A percentile compares a stretch with the other conserved stretches of the same genome.
phyloP scores from a whole-genome alignment of 2,113 vertebrate species.

The Speoplatyrhinus poulsoni region DNA sequence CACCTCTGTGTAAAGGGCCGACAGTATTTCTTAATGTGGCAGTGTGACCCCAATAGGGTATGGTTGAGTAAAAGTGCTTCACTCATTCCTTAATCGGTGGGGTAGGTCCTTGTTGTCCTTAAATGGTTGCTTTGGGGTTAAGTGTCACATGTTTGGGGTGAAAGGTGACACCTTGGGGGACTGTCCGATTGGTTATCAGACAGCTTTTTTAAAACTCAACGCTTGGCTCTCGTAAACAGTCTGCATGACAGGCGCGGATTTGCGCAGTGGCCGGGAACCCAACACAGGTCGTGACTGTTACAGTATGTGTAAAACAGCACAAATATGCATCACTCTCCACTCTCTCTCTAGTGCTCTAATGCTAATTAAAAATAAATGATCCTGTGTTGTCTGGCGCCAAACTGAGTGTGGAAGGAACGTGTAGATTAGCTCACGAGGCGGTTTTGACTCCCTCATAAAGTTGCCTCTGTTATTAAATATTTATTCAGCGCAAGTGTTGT shows the following conservation, averaged over 20 bases:
- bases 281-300: neutral
- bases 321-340: conserved; percentile 4
- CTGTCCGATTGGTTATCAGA: neutral
- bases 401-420: conserved; percentile 13
- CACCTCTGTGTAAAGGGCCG: too few relatives aligned
- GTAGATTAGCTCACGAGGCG: conserved; percentile 16
- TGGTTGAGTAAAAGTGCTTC: neutral
- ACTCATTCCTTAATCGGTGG: neutral
- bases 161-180: conserved; percentile 28
- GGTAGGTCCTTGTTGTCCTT: neutral
- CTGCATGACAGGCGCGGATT: neutral
- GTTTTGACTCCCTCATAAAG: conserved; percentile 13
- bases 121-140: conserved; percentile 12
- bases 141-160: conserved; percentile 9
- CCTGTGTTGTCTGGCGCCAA: conserved; percentile 12
- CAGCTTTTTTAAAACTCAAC: too few relatives aligned
- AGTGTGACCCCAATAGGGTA: too few relatives aligned
- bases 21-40: too few relatives aligned
- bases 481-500: conserved; percentile 16
- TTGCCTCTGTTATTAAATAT: conserved; percentile 9
- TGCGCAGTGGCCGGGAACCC: neutral
- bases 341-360: conserved; percentile 2
- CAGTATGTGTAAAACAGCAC: neutral
- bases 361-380: conserved; percentile 33
- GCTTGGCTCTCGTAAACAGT: neutral